phyloP scores from a whole-genome alignment of 2,113 vertebrate genomes.

The Charina bottae region DNA sequence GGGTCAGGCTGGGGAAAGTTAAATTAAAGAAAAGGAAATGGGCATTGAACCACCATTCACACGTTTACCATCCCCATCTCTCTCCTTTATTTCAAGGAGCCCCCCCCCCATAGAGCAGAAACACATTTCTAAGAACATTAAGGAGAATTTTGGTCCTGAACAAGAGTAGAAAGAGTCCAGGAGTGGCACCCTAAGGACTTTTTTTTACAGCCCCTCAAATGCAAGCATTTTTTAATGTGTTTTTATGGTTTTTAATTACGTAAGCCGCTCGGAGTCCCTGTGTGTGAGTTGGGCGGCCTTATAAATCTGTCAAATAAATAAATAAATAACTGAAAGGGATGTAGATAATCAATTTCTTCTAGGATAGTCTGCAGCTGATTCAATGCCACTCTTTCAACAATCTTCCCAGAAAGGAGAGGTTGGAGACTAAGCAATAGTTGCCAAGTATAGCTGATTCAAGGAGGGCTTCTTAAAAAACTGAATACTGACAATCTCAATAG shows the following conservation, averaged over 20 bases:
- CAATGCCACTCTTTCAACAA: no score
- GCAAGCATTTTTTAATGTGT: neutral
- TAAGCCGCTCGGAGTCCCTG: no score
- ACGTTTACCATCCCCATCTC: neutral
- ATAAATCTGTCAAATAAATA: no score
- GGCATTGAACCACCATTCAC: neutral
- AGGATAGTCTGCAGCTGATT: neutral
- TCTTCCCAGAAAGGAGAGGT: no score
- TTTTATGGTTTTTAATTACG: no score
- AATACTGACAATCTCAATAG: neutral
- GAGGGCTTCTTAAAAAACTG: neutral
- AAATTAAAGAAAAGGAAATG: neutral
- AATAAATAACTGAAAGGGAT: neutral
- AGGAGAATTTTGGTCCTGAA: neutral
- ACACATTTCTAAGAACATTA: neutral
- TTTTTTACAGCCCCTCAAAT: neutral
- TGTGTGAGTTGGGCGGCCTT: no score
- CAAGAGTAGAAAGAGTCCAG: neutral
- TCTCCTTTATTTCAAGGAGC: neutral
- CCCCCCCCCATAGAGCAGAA: neutral
- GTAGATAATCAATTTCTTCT: neutral
- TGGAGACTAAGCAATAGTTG: neutral
- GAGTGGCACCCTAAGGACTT: neutral
- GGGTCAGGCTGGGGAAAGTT: neutral
- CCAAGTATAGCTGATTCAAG: neutral